Base-by-base conservation (phyloP, 1,140 invertebrate species). In the Plectrocnemia conspersa region DNA sequence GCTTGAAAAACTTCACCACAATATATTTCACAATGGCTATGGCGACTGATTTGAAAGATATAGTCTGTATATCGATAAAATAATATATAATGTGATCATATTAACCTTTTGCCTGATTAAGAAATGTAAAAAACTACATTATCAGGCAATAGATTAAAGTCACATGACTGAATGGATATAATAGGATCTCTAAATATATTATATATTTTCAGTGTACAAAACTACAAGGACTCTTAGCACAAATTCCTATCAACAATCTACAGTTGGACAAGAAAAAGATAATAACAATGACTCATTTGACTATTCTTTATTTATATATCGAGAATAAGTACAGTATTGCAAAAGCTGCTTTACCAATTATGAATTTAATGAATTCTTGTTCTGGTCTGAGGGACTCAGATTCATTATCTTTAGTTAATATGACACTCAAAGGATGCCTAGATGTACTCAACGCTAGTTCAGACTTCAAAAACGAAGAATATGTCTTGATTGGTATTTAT, bases 201-300 rank as follows among this genome's bases (percentile, higher is more conserved):
- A 38, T 15, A 13, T 35, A 36, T 40, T 62, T 61, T 45, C 38
- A 62, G 60, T 59, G 60, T 24, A 24, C 40, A 13, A 62, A 62
- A 53, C 49, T 62, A 9, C 56, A 56, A 29, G 45, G 45, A 9
- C 42, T 62, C 2, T 52, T 59, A 24, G 24, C 15, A 7, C 60
- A 62, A 25, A 18, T 62, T 1, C 27, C 42, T 3, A 56, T 62
- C 46, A 53, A 62, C 32, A 40, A 48, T 22, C 29, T 62, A 16
- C 53, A 52, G 7, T 56, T 36, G 42, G 59, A 49, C 22, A 58
- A 62, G 35, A 58, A 59, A 25, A 40, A 56, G 33, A 50, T 59
- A 13, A 40, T 62, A 0, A 32, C 56, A n/a, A 62, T 56, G 36
- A 50, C 54, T 1, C 56, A 62, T 35, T 33, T 62, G 5, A 32